Evolutionary conservation across 2,113 vertebrate species (phyloP), one percentile per base, ranked within the genome.

Genomic region (Clarias gariepinus): DNA sequence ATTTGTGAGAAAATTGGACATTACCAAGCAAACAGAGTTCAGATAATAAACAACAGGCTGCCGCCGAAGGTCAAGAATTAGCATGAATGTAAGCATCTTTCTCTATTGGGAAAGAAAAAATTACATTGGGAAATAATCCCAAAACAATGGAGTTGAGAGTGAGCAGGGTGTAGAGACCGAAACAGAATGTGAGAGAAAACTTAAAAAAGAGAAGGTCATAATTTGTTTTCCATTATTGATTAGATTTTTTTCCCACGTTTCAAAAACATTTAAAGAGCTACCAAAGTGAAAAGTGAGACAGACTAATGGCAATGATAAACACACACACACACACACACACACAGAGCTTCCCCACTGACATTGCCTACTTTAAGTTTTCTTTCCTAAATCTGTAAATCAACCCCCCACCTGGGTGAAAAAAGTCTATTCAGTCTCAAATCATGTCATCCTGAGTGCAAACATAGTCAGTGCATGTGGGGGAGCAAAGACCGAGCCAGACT

Each of bases 301-400:
- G 69, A 83, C 60, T 33, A 86, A 88, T 52, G 61, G 80, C 79
- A 82, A 36, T 81, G 85, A 84, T 86, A 82, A 89, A 74, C 86
- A 79, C 52, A 87, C 78, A 52, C 47, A 78, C 71, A 77, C 83
- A 21, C 18, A 41, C 69, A 41, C 41, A 13, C 71, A 60, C 86
- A 80, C 69, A 69, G 58, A 74, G 55, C 76, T 73, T 13, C 61
- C 71, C 86, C 66, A 68, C 81, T 86, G 55, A 52, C 87, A 83
- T 33, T 25, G 53, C 74, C 77, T n/a, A 36, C 74, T 68, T 60
- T 71, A 57, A 30, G 60, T 71, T 84, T 74, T 36, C 64, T 84
- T 84, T 57, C 79, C 66, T 81, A 83, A 89, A 87, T 87, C 77
- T 87, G 57, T 83, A 30, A 87, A 89, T 92, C 85, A 88, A 66